Conservation (phyloP, 2,797 vertebrate species). For the Epinephelus awoara region DNA sequence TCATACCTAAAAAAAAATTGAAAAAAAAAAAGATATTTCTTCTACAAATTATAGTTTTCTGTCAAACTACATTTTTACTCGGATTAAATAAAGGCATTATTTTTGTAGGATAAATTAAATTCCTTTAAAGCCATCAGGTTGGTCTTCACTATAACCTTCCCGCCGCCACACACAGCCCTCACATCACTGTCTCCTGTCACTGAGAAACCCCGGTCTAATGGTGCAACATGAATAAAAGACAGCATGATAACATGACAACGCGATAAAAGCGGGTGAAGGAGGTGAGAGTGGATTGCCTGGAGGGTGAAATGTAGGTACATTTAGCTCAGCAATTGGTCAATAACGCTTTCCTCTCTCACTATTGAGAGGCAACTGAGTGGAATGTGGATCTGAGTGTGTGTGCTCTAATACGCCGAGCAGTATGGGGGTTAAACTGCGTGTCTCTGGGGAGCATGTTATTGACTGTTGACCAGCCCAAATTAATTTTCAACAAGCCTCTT, state of each 20-base stretch:
- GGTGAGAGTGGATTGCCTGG: slow-evolving; percentile 64
- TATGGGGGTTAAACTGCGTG: slow-evolving; percentile 70
- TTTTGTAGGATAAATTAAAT: not conserved
- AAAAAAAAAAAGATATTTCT: too few relatives aligned
- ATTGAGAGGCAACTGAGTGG: slow-evolving; percentile 70
- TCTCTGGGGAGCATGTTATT: slow-evolving; percentile 82
- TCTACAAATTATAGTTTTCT: not conserved
- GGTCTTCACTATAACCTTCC: not conserved
- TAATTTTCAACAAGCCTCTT: slow-evolving; percentile 86
- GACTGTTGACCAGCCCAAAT: slow-evolving; percentile 86
- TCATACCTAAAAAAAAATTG: not conserved
- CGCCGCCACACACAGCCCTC: not conserved
- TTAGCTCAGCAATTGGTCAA: slow-evolving; percentile 84
- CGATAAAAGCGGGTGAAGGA: slow-evolving; percentile 45
- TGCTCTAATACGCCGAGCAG: slow-evolving; percentile 53
- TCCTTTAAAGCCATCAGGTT: not conserved
- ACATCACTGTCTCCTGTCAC: slow-evolving; percentile 10
- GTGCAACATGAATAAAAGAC: slow-evolving; percentile 51
- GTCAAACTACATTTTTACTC: not conserved
- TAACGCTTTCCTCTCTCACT: slow-evolving; percentile 76
- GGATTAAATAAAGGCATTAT: not conserved
- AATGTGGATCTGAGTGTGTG: slow-evolving; percentile 55
- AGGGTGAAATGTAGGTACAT: slow-evolving; percentile 73
- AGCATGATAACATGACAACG: slow-evolving; percentile 46
- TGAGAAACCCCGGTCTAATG: slow-evolving; percentile 13